Evolutionary conservation across 2,888 invertebrate genomes (phyloP).

Genomic region (Rotaria magnacalcarata): DNA sequence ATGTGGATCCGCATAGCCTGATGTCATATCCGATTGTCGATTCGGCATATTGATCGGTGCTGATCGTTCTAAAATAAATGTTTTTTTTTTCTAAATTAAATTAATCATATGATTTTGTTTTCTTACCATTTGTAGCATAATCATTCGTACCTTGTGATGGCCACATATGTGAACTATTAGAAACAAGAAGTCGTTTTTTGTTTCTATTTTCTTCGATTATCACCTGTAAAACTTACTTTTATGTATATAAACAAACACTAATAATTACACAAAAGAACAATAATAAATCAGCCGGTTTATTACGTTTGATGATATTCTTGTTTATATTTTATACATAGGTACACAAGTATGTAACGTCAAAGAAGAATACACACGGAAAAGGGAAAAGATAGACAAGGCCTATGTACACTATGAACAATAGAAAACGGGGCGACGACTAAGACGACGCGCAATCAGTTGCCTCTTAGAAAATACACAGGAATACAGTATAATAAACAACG

Average conservation of each 20-base stretch:
- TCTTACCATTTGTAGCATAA: not conserved
- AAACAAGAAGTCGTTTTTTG: not conserved
- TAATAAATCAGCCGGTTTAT: constrained; percentile 9
- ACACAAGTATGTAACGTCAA: not conserved
- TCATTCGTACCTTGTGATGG: not conserved
- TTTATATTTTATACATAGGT: constrained; percentile 10
- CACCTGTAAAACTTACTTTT: not conserved
- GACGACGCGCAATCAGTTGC: constrained; percentile 2
- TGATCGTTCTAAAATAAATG: constrained; percentile 5
- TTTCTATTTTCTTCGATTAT: no score
- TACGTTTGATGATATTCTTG: constrained; percentile 1
- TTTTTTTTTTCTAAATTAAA: not conserved
- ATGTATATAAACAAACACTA: not conserved
- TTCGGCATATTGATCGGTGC: constrained; percentile 4
- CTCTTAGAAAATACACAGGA: not conserved
- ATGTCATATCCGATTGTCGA: not conserved
- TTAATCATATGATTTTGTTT: not conserved
- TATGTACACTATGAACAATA: constrained; percentile 24
- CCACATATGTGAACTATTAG: not conserved
- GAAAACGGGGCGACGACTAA: not conserved
- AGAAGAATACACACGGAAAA: constrained; percentile 19
- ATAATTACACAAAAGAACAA: not conserved
- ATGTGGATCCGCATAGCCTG: not conserved
- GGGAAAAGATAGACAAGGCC: constrained; percentile 29
- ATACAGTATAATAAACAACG: not conserved